These are phyloP conservation scores for Haliclystus octoradiatus DNA, from an alignment of 30 jellyfish, hydroid and myxozoan genomes.

Conservation along the genomic window DNA sequence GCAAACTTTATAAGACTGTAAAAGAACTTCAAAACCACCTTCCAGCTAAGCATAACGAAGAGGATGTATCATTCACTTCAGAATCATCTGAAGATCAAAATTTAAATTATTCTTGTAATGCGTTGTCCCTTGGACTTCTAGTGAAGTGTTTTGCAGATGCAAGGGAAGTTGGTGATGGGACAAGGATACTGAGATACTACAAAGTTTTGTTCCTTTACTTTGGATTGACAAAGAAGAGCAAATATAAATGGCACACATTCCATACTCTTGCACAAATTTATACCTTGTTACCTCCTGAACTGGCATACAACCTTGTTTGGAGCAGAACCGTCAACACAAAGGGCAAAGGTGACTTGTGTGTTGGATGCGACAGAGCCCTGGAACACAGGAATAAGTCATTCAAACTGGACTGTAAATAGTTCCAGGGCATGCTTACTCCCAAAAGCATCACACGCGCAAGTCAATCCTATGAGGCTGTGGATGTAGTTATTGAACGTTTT, in stretches of 20 bases:
- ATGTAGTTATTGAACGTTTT: too few relatives aligned
- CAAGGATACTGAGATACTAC: background rate
- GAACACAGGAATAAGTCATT: background rate
- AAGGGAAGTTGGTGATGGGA: too few relatives aligned
- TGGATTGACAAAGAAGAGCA: background rate
- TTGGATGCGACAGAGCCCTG: background rate
- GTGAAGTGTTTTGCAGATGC: background rate
- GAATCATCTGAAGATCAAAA: background rate
- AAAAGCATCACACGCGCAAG: background rate
- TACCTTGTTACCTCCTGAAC: background rate
- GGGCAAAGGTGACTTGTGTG: background rate
- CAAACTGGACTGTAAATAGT: background rate
- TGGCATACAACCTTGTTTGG: background rate
- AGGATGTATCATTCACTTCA: background rate
- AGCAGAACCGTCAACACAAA: background rate
- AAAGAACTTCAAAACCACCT: too few relatives aligned
- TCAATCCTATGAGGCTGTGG: background rate
- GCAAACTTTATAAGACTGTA: too few relatives aligned
- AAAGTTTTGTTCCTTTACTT: background rate
- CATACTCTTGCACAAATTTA: too few relatives aligned
- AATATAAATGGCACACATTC: too few relatives aligned
- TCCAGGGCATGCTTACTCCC: background rate
- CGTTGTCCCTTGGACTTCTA: background rate
- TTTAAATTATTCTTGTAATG: background rate
- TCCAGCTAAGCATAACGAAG: too few relatives aligned